phyloP scores from a whole-genome alignment of 2,888 invertebrate species.

The Physocephala rufipes region DNA sequence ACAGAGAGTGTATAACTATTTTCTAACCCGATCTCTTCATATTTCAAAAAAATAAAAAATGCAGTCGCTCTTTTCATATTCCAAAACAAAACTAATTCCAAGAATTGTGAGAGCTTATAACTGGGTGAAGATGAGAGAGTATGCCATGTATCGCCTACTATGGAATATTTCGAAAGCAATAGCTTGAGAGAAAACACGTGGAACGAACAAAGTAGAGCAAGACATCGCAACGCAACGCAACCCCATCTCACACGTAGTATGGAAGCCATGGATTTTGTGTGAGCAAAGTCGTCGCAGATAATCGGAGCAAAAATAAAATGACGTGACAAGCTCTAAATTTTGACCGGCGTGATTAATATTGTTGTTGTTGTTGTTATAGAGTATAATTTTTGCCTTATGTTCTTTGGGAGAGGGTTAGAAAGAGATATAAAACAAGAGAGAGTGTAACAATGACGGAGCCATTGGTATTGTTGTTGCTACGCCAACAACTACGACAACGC shows the following conservation, averaged over 20 bases:
- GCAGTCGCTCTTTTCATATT: not conserved
- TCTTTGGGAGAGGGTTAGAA: not conserved
- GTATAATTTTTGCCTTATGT: too few relatives aligned
- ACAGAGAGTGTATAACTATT: too few relatives aligned
- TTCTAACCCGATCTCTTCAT: too few relatives aligned
- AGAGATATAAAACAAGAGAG: not conserved
- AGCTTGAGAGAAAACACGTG: conserved; percentile 52
- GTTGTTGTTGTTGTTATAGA: not conserved
- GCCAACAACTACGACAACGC: conserved; percentile 2
- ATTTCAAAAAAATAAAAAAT: conserved; percentile 2
- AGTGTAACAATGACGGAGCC: not conserved
- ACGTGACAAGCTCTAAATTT: not conserved
- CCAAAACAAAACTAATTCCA: not conserved
- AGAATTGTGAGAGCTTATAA: too few relatives aligned
- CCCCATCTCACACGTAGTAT: conserved; percentile 44
- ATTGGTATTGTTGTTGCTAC: conserved; percentile 4
- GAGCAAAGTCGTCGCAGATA: not conserved
- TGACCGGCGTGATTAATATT: not conserved
- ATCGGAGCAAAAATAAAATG: conserved; percentile 10
- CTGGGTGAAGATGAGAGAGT: not conserved
- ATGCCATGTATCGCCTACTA: not conserved
- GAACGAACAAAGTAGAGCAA: too few relatives aligned
- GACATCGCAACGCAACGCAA: conserved; percentile 37
- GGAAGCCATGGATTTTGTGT: conserved; percentile 22
- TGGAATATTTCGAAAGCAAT: conserved; percentile 46